Conservation (phyloP, 53 echinoderm and acorn worm genomes). For the Echinometra lucunter region DNA sequence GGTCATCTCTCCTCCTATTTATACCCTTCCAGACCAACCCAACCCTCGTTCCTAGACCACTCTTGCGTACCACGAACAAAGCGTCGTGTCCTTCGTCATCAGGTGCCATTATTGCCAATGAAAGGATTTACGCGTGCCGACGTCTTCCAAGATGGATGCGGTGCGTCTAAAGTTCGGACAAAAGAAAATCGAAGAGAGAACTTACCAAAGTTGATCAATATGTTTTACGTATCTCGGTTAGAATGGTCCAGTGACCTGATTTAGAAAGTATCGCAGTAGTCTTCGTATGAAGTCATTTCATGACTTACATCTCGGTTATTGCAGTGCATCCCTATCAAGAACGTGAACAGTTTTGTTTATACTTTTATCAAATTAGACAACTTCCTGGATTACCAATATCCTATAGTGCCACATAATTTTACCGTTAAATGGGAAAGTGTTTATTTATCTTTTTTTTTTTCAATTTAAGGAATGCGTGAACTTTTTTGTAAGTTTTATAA, state of each 20-base stretch:
- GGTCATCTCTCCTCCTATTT: neutral
- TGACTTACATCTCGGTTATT: neutral
- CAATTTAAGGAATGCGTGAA: too few relatives aligned
- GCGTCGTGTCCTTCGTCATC: neutral
- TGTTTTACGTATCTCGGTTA: neutral
- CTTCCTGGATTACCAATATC: neutral
- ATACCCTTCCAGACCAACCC: neutral
- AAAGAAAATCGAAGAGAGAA: neutral
- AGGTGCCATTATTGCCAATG: neutral
- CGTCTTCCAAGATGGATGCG: constrained; percentile 3
- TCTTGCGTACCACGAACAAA: constrained; percentile 33
- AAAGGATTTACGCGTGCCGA: neutral
- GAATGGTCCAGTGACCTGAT: neutral
- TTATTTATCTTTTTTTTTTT: too few relatives aligned
- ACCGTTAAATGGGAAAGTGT: too few relatives aligned
- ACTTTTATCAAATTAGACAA: neutral
- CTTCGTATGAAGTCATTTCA: neutral
- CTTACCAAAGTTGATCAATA: neutral
- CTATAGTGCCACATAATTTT: too few relatives aligned
- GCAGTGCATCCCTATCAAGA: too few relatives aligned
- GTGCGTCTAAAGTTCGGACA: neutral
- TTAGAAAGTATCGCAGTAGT: neutral
- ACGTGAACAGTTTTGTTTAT: neutral
- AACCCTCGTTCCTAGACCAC: neutral
- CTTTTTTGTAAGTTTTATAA: too few relatives aligned